phyloP scores from a whole-genome alignment of 2,888 invertebrate species.

The Xestobium rufovillosum region DNA sequence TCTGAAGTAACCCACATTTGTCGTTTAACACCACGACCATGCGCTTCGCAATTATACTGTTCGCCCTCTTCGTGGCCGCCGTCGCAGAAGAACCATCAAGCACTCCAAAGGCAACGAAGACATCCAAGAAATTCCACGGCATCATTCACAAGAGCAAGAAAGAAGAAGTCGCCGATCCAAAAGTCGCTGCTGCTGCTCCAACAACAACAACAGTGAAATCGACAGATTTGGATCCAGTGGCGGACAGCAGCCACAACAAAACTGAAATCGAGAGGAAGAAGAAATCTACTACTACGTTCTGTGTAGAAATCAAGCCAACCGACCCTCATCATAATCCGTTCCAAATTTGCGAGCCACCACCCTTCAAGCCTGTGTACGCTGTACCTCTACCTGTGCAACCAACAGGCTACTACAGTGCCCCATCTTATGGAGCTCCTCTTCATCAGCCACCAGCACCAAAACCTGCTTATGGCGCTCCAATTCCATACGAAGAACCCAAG shows the following conservation, averaged over 20 bases:
- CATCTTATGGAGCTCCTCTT: constrained; percentile 1
- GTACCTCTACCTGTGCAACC: background rate
- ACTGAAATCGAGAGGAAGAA: background rate
- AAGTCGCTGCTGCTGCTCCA: no score
- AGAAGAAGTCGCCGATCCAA: no score
- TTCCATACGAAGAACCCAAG: background rate
- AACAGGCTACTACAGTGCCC: background rate
- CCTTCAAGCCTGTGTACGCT: background rate
- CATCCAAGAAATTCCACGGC: no score
- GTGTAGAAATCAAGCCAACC: background rate
- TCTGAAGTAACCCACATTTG: no score
- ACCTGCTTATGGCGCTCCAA: background rate
- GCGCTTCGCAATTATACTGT: no score
- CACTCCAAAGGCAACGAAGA: no score
- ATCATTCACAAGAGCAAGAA: no score
- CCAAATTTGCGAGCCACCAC: background rate
- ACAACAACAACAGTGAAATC: no score
- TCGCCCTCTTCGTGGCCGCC: no score
- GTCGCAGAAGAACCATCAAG: no score
- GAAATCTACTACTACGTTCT: background rate
- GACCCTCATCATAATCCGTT: background rate
- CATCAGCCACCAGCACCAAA: background rate
- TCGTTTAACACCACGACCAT: no score
- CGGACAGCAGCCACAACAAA: background rate
- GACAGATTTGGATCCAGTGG: no score